Percentiles rank a stretch among this genome's conserved stretches.
phyloP scores from a whole-genome alignment of 2,797 vertebrate species.

The Esox masquinongy region DNA sequence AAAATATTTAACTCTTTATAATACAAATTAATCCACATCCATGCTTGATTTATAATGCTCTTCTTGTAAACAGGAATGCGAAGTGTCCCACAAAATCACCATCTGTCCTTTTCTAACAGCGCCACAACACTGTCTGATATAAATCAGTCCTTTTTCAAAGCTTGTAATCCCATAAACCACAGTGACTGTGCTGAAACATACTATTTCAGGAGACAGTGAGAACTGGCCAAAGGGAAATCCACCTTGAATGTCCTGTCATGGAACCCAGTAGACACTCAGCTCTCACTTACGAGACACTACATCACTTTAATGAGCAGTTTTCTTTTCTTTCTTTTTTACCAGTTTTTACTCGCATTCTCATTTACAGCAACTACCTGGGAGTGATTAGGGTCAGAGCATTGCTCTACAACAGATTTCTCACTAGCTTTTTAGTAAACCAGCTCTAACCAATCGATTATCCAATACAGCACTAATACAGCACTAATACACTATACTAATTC shows the following conservation, averaged over 20 bases:
- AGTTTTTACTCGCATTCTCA: background rate
- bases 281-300: background rate
- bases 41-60: background rate
- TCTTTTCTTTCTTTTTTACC: too few relatives aligned
- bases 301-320: too few relatives aligned
- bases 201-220: constrained; percentile 20
- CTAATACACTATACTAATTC: too few relatives aligned
- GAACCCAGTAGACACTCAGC: background rate
- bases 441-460: background rate
- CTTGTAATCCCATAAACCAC: constrained; percentile 9
- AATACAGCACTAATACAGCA: too few relatives aligned
- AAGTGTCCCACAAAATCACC: constrained; percentile 30
- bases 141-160: constrained; percentile 15
- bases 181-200: background rate
- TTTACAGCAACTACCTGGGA: too few relatives aligned
- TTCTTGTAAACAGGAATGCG: constrained; percentile 39
- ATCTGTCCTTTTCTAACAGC: constrained; percentile 9
- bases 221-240: constrained; percentile 3
- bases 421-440: background rate
- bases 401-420: too few relatives aligned
- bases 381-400: too few relatives aligned
- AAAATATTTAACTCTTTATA: background rate
- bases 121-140: constrained; percentile 9
- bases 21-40: background rate
- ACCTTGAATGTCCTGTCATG: background rate